Evolutionary conservation across 2,797 vertebrate species (phyloP).

Genomic region (Parauchenoglanis punctatus): DNA sequence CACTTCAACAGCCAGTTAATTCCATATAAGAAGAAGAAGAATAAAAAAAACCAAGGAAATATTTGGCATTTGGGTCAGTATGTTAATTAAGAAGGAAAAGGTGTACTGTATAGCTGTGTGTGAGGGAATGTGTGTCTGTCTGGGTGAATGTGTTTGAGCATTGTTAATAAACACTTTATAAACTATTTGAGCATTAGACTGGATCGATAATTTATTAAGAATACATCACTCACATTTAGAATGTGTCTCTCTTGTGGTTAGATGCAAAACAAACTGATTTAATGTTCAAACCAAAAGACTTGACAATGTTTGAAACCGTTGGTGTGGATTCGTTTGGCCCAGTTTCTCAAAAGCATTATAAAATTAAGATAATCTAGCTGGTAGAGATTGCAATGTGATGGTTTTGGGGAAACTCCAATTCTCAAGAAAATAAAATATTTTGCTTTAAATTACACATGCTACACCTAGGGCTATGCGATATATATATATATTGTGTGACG

Average conservation of each 20-base stretch:
- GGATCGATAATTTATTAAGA: conserved; percentile 18
- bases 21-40: conserved; percentile 6
- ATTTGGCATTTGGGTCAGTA: conserved; percentile 31
- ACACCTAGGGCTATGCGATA: too few relatives aligned
- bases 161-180: conserved; percentile 71
- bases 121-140: conserved; percentile 44
- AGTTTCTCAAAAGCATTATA: neutral
- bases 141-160: conserved; percentile 57
- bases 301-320: neutral
- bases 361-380: too few relatives aligned
- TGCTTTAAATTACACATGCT: too few relatives aligned
- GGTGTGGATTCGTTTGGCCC: neutral
- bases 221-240: neutral
- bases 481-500: too few relatives aligned
- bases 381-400: too few relatives aligned
- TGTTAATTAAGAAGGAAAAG: conserved; percentile 38
- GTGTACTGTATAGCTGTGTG: conserved; percentile 67
- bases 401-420: too few relatives aligned
- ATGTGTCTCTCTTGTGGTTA: neutral
- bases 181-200: conserved; percentile 32
- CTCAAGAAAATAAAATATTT: too few relatives aligned
- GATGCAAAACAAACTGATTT: neutral
- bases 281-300: neutral
- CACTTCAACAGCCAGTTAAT: conserved; percentile 24
- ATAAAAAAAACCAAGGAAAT: conserved; percentile 9